phyloP scores from a whole-genome alignment of 2,113 vertebrate genomes.

The Elachura formosa region DNA sequence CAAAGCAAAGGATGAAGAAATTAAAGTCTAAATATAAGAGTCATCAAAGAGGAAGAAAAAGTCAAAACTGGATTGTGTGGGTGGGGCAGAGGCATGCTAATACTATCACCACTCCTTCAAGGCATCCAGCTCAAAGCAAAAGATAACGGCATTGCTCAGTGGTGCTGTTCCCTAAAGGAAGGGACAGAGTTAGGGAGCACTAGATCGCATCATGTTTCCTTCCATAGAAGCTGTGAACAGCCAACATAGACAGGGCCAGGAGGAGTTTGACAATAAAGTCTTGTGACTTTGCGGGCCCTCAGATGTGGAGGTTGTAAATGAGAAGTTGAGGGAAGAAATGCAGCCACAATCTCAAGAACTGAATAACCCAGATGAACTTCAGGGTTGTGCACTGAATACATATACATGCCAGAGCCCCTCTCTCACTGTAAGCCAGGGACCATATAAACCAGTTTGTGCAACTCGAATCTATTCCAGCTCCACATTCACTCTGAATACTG shows the following conservation, averaged over 20 bases:
- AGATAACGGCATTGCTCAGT: not conserved
- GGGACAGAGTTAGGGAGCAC: not conserved
- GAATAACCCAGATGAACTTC: not conserved
- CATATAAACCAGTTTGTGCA: not conserved
- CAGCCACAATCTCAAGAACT: not conserved
- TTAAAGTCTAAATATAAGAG: not conserved
- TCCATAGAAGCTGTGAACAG: not conserved
- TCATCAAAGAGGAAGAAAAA: not conserved
- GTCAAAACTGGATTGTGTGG: not conserved
- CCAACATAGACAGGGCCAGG: not conserved
- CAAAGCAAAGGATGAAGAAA: not conserved
- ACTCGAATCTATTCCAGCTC: not conserved
- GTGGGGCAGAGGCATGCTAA: not conserved
- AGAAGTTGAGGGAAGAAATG: not conserved
- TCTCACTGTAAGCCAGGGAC: not conserved
- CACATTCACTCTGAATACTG: not conserved
- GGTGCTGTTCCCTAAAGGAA: not conserved
- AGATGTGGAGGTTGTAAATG: not conserved
- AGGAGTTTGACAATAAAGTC: not conserved
- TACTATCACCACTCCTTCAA: not conserved
- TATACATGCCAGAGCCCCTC: not conserved
- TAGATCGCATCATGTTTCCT: not conserved
- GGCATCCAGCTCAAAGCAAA: not conserved
- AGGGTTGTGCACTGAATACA: accelerated
- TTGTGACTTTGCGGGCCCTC: not conserved